Evolutionary conservation across 2,888 invertebrate genomes (phyloP), one percentile per base, ranked within the genome.

Genomic region (Pollenia amentaria): DNA sequence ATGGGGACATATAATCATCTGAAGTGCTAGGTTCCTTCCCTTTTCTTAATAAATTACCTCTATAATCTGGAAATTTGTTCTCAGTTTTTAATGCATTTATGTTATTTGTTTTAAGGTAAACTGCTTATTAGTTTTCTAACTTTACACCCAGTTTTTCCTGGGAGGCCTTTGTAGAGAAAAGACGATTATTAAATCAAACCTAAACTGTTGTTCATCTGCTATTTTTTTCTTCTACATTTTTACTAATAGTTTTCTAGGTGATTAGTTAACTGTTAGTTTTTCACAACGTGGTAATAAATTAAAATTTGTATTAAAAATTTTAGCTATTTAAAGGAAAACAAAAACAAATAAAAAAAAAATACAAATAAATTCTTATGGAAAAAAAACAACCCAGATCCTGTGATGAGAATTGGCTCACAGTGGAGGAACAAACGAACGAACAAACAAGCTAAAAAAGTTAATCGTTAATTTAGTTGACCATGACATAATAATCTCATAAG

Each of bases 401-500:
- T 38, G 29, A 76, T n/a, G 53, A 55, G 46, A 67, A 78, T 48
- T 48, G 38, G 38, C 60, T 51, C n/a, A 44, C n/a, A 10, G 14
- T 51, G n/a, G 16, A 38, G 55, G 9, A 75, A 64, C 18, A 3
- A 40, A 53, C 42, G 8, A 60, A 29, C 16, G 8, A 83, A 6
- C 18, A 21, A 60, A 14, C 65, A 46, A 69, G 48, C 18, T 69
- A 55, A 46, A 78, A 87, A 84, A 72, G 87, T 83, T 87, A 87
- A 87, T 87, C 87, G 87, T 87, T 87, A 87, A 87, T 87, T 87
- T 84, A 84, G 84, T 87, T 87, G 85, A 84, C 83, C 86, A 75
- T 88, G 89, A 89, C 89, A 89, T 89, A 89, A 88, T 89, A 88
- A 89, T 86, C 87, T 87, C 88, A 89, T 89, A 88, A 88, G 87